Base-by-base conservation (phyloP, 2,888 invertebrate genomes). In the Rambutsinella grinnellia region DNA sequence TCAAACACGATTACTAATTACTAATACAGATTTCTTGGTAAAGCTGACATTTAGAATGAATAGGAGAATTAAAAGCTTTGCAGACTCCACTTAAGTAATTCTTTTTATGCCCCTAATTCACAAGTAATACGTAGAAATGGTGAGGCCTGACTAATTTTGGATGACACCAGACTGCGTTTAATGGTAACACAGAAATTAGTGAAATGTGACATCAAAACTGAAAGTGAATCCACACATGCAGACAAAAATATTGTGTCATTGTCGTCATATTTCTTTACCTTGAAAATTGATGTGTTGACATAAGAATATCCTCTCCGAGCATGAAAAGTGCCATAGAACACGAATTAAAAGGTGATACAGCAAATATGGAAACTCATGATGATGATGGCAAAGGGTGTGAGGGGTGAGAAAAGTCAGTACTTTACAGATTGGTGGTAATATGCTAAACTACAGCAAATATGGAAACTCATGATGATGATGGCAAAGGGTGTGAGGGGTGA, bases 401-500 rank as follows among this genome's bases (percentile, higher is more conserved):
- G 44, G 65, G 65, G 65, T 65, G 65, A 65, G 65, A 65, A 65
- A 65, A 23, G 54, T 36, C 23, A 65, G 44, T 17, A n/a, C 44
- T 65, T 24, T 8, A 19, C 21, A 54, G 65, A 65, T 65, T 65
- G 54, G 54, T 24, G 44, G n/a, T 8, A 15, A 28, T 1, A 28
- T 57, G 28, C 27, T 13, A 36, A 28, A 24, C 24, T 26, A 56
- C 57, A 36, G 13, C 13, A 13, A n/a, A n/a, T n/a, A n/a, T n/a
- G n/a, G n/a, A n/a, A n/a, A 51, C 53, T 53, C 36, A 28, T 36
- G 19, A n/a, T 26, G 19, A 21, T 63, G 28, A 49, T 54, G 65
- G 44, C 65, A 63, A 63, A 24, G 65, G 65, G 65, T 65, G 65
- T 65, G 65, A 21, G 44, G 65, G 65, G 65, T 65, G 65, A 65